Percentiles rank a stretch among this genome's conserved stretches.
Conservation (phyloP, 2,797 vertebrate species). For the Glossophaga mutica region DNA sequence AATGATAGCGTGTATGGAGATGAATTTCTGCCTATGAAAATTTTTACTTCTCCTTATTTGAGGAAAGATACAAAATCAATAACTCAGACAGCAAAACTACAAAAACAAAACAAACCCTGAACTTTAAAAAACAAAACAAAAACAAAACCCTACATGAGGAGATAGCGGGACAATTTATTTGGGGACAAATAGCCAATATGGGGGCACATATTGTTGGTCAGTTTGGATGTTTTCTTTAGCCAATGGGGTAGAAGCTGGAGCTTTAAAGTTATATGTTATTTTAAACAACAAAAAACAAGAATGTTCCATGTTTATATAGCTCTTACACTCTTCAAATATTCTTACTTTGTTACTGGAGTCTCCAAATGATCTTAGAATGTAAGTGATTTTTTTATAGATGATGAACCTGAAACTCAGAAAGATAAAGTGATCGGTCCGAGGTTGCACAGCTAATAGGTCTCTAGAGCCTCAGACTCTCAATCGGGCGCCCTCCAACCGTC, state of each 20-base stretch:
- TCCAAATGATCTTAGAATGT: neutral
- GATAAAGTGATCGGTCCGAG: neutral
- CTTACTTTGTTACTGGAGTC: slow-evolving; percentile 7
- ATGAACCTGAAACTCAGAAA: neutral
- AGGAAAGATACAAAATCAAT: slow-evolving; percentile 60
- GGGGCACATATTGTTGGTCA: neutral
- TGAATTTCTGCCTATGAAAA: slow-evolving; percentile 54
- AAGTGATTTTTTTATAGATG: neutral
- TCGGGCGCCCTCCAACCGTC: neutral
- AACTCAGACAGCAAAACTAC: slow-evolving; percentile 41
- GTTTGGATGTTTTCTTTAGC: neutral
- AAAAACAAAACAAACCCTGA: neutral
- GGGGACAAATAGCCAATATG: neutral
- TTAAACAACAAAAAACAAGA: neutral
- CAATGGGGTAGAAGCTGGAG: neutral
- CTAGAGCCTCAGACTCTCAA: neutral
- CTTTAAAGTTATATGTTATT: neutral
- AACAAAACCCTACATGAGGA: neutral
- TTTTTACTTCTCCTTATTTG: slow-evolving; percentile 36
- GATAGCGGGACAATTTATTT: slow-evolving; percentile 43
- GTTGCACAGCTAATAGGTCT: neutral
- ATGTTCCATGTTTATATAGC: neutral
- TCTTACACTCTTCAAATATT: neutral
- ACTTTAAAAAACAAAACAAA: neutral
- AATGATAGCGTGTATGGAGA: neutral